phyloP scores from a whole-genome alignment of 2,888 invertebrate genomes.

The Parapristionchus giblindavisi region DNA sequence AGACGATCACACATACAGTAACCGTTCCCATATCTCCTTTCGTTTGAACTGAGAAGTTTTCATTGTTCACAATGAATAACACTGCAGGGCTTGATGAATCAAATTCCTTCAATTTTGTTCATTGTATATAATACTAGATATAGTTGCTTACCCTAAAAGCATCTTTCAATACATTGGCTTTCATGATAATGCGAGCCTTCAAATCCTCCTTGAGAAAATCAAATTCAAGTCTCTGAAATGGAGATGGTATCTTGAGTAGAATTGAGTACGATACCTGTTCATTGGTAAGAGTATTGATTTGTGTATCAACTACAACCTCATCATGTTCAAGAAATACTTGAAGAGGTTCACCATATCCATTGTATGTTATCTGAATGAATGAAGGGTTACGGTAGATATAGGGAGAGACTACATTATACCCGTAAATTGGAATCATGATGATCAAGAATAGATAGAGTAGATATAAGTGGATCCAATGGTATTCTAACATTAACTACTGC shows the following conservation, averaged over 20 bases:
- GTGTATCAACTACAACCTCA: constrained; percentile 8
- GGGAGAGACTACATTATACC: neutral
- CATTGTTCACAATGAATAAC: neutral
- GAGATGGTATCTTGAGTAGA: too few relatives aligned
- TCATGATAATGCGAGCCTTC: constrained; percentile 31
- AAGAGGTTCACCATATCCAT: constrained; percentile 31
- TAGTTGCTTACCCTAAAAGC: constrained; percentile 28
- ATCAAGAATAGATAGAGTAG: constrained; percentile 31
- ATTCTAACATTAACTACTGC: neutral
- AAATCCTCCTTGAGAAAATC: constrained; percentile 15
- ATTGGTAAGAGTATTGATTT: constrained; percentile 29
- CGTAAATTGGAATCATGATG: constrained; percentile 18
- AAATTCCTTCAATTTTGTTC: constrained; percentile 5
- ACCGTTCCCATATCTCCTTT: constrained; percentile 30
- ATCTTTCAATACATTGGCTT: constrained; percentile 32
- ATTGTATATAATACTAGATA: neutral
- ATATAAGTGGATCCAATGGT: constrained; percentile 12
- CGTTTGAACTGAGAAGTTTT: constrained; percentile 10
- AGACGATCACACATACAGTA: neutral
- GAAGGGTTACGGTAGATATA: too few relatives aligned
- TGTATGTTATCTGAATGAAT: constrained; percentile 33
- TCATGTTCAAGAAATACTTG: constrained; percentile 34
- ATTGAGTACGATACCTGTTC: neutral
- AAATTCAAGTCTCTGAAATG: constrained; percentile 16
- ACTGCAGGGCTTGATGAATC: constrained; percentile 26